phyloP scores from a whole-genome alignment of 2,888 invertebrate species.

The Panopea generosa region DNA sequence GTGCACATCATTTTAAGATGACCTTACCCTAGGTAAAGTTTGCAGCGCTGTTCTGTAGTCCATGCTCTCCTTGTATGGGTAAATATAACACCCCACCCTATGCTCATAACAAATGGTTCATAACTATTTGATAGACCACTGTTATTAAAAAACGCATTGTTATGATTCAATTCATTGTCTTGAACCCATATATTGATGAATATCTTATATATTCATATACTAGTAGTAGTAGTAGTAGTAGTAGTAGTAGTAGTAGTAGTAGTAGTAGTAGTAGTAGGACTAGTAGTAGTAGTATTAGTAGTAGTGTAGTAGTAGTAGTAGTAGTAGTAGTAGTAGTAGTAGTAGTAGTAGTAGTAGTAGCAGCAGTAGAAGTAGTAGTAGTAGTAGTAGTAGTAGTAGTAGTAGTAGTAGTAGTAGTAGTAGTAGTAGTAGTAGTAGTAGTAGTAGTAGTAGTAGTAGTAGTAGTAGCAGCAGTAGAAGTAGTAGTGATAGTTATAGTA shows the following conservation, averaged over 20 bases:
- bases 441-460: slow-evolving; percentile 1
- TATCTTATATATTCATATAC: too few relatives aligned
- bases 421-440: slow-evolving; percentile 1
- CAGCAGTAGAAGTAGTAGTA: not conserved
- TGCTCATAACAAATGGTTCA: too few relatives aligned
- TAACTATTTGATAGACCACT: too few relatives aligned
- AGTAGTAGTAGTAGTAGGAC: slow-evolving; percentile 1
- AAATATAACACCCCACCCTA: too few relatives aligned
- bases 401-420: not conserved
- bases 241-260: not conserved
- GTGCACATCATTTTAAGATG: too few relatives aligned
- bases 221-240: not conserved
- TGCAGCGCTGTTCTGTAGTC: too few relatives aligned
- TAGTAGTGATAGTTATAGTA: not conserved
- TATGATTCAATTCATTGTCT: too few relatives aligned
- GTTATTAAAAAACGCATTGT: too few relatives aligned
- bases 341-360: not conserved
- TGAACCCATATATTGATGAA: too few relatives aligned
- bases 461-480: not conserved
- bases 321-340: not conserved
- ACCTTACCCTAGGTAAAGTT: too few relatives aligned
- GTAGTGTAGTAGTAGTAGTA: slow-evolving; percentile 3
- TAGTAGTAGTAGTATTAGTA: too few relatives aligned
- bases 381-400: not conserved
- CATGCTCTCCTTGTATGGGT: too few relatives aligned